phyloP scores from a whole-genome alignment of 2,797 vertebrate genomes.

The Mormyrus hasselquistii region DNA sequence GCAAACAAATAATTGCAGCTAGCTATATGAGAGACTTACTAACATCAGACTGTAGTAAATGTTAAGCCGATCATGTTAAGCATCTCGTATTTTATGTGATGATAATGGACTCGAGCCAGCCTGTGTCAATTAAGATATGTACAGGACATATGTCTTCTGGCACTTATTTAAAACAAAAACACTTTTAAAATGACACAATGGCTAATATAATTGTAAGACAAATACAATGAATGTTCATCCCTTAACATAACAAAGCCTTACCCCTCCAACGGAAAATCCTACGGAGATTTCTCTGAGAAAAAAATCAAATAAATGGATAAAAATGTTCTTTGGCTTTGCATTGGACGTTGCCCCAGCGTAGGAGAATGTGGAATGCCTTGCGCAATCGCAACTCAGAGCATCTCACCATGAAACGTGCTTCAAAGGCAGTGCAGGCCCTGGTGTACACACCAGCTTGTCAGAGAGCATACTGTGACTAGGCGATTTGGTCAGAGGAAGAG shows the following conservation, averaged over 20 bases:
- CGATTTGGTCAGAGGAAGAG: background rate
- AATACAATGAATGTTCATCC: background rate
- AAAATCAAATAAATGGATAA: background rate
- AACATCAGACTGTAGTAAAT: background rate
- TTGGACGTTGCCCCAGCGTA: background rate
- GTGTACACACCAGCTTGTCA: background rate
- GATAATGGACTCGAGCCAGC: background rate
- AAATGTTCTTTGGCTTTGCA: background rate
- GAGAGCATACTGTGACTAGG: background rate
- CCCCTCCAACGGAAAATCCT: background rate
- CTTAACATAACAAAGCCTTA: background rate
- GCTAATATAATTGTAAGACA: background rate
- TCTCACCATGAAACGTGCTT: background rate
- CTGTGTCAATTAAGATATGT: background rate
- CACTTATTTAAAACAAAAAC: background rate
- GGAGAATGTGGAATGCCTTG: background rate
- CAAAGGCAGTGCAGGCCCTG: background rate
- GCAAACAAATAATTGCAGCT: background rate
- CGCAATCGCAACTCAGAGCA: background rate
- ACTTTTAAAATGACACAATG: background rate
- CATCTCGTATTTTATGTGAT: background rate
- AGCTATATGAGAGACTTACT: background rate
- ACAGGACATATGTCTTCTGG: background rate
- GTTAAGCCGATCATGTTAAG: background rate
- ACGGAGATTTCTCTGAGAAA: background rate